Percentiles rank a stretch among this genome's conserved stretches.
Evolutionary conservation across 2,113 vertebrate species (phyloP).

Genomic region (Phrynosoma platyrhinos): DNA sequence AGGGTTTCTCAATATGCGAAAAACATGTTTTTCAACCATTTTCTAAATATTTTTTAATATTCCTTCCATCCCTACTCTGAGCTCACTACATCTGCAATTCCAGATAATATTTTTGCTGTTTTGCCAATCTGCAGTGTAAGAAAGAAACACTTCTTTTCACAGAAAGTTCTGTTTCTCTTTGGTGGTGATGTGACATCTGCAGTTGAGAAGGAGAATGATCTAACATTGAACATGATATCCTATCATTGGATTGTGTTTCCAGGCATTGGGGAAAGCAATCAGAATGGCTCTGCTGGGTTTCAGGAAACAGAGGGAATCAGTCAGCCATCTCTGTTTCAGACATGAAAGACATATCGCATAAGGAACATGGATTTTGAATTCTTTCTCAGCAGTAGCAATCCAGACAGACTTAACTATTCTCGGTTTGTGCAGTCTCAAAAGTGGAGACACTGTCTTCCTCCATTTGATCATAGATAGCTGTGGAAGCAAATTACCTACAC

Average conservation of each 20-base stretch:
- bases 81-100: slow-evolving; percentile 40
- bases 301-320: slow-evolving; percentile 14
- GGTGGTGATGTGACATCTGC: slow-evolving; percentile 40
- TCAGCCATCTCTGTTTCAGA: slow-evolving; percentile 30
- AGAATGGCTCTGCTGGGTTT: slow-evolving; percentile 22
- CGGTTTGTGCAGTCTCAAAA: neutral
- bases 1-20: too few relatives aligned
- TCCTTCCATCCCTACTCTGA: neutral
- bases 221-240: neutral
- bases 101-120: slow-evolving; percentile 43
- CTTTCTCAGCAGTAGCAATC: slow-evolving; percentile 29
- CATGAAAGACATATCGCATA: neutral
- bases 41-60: too few relatives aligned
- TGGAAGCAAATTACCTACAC: slow-evolving; percentile 27
- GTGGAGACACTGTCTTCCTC: neutral
- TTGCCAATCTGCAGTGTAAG: neutral
- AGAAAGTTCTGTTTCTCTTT: neutral
- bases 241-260: neutral
- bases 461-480: neutral
- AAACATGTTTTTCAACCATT: too few relatives aligned
- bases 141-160: neutral
- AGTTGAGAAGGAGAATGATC: neutral
- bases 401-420: neutral
- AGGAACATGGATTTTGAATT: slow-evolving; percentile 29
- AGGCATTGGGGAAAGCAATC: slow-evolving; percentile 16